Base-by-base conservation (phyloP, 2,113 vertebrate genomes). In the Entelurus aequoreus region DNA sequence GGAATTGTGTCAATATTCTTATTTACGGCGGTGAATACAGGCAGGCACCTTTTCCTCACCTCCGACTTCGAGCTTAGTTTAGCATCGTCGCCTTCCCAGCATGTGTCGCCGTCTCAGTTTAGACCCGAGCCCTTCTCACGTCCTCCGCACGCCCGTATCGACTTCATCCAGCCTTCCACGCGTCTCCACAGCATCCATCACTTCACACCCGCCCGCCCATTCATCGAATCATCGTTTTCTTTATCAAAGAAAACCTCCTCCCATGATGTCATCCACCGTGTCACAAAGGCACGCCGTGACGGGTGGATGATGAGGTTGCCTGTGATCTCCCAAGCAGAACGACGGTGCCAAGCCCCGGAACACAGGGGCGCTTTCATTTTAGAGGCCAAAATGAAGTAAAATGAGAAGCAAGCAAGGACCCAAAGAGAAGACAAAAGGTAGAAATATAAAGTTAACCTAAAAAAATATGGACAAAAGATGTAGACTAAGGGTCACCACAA, bases 1-100 rank as follows among this genome's bases (percentile, higher is more conserved):
- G 68, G 83, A 89, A 84, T 74, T 82, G 88, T 86, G 85, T 87
- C 85, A 86, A 69, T 74, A 72, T 80, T 77, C 82, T 74, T 90
- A 90, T 91, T 88, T 90, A 85, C 85, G 84, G 81, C 73, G 74
- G 71, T 75, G 87, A 85, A 89, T 88, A 88, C 82, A 88, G 82
- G 84, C 71, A 71, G 79, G 71, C 66, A 28, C 71, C 72, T 74
- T 76, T 77, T 87, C 88, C 84, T 89, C 86, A 88, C 82, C 84
- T 85, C 80, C 79, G 80, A 82, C 82, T 86, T 82, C 73, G 59
- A 56, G 74, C 84, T 86, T 89, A 86, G 79, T 88, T 90, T 91
- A 91, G 90, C 66, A 75, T 72, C 72, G 78, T 74, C 78, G 85
- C 77, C 83, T 67, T 72, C 61, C 77, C 60, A 74, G 71, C 77